phyloP scores from a whole-genome alignment of 2,797 vertebrate species.

The Dendrocincla fuliginosa region DNA sequence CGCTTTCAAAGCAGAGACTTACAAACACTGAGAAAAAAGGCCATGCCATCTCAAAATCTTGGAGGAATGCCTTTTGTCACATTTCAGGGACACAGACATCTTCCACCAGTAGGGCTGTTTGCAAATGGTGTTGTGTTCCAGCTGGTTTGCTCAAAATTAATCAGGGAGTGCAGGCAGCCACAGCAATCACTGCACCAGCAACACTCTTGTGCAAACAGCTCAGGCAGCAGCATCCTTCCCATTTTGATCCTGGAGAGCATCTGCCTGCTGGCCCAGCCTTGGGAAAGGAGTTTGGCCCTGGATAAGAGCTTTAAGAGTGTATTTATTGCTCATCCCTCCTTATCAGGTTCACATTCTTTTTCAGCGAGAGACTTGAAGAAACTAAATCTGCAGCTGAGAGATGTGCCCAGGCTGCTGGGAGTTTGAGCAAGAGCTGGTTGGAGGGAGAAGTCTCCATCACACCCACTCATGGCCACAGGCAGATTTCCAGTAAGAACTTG shows the following conservation, averaged over 20 bases:
- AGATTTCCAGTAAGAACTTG: background rate
- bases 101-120: background rate
- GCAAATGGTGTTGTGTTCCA: background rate
- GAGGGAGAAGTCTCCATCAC: background rate
- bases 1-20: background rate
- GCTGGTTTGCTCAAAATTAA: background rate
- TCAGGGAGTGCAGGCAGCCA: background rate
- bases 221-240: background rate
- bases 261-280: background rate
- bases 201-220: background rate
- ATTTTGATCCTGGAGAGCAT: background rate
- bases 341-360: background rate
- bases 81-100: fast-evolving
- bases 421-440: background rate
- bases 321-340: background rate
- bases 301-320: background rate
- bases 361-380: background rate
- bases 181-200: background rate
- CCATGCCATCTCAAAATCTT: background rate
- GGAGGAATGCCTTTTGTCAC: background rate
- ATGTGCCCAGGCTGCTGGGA: background rate
- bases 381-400: background rate
- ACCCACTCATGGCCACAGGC: no score
- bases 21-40: background rate
- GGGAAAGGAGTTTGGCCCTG: background rate